Evolutionary conservation across 37 sponge, comb jelly and placozoan genomes (phyloP).

Genomic region (Trichoplax adhaerens): DNA sequence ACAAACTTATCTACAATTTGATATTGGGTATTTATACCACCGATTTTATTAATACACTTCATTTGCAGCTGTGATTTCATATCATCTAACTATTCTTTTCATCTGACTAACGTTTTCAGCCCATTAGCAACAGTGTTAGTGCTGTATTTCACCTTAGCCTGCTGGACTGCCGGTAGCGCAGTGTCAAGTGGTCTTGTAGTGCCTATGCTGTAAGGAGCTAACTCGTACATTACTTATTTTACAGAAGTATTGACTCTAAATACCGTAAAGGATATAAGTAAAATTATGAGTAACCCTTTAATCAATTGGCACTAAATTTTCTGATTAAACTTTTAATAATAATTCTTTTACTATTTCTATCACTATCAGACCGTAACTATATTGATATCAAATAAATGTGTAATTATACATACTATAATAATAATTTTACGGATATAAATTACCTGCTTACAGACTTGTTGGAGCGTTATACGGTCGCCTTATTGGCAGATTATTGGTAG

Average conservation of each 20-base stretch:
- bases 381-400: no score
- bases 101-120: not conserved
- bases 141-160: slow-evolving; percentile 21
- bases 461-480: slow-evolving; percentile 28
- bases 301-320: no score
- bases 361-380: no score
- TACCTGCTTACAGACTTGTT: slow-evolving; percentile 10
- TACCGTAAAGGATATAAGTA: no score
- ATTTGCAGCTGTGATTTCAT: not conserved
- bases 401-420: no score
- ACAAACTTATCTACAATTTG: slow-evolving; percentile 18
- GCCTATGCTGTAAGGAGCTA: slow-evolving; percentile 26
- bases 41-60: no score
- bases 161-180: slow-evolving; percentile 21
- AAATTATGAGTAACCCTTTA: no score
- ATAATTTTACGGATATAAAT: no score
- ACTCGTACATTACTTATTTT: not conserved
- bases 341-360: no score
- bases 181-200: slow-evolving; percentile 25
- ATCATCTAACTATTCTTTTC: not conserved
- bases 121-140: slow-evolving; percentile 12
- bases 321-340: no score
- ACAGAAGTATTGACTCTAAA: no score
- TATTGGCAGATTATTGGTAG: slow-evolving; percentile 11
- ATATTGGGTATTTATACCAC: not conserved